Percentiles rank a stretch among this genome's conserved stretches.
Evolutionary conservation across 2,888 invertebrate species (phyloP).

Genomic region (Scaptomyza reducta): DNA sequence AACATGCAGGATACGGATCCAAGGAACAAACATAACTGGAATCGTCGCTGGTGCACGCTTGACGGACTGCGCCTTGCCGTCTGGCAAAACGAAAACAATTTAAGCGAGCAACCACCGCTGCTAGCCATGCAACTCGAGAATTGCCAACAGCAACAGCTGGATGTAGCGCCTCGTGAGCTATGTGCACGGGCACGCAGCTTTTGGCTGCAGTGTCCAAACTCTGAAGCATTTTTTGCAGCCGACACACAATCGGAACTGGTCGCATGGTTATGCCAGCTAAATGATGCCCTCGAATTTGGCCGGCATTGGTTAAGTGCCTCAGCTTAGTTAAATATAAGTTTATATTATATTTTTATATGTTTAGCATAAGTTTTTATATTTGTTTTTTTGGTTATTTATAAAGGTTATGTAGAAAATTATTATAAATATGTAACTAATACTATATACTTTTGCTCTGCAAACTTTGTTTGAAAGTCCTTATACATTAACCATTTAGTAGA

Average conservation of each 20-base stretch:
- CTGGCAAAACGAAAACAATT: constrained; percentile 85
- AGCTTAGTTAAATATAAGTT: not conserved
- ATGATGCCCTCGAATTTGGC: constrained; percentile 83
- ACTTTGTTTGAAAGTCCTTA: not conserved
- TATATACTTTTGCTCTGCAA: constrained; percentile 9
- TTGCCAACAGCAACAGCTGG: constrained; percentile 70
- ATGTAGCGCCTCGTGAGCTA: constrained; percentile 82
- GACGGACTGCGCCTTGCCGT: constrained; percentile 84
- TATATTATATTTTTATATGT: constrained; percentile 31
- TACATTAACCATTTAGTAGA: not conserved
- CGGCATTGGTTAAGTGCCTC: constrained; percentile 83
- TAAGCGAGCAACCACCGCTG: constrained; percentile 80
- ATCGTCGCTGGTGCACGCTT: constrained; percentile 86
- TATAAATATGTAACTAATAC: not conserved
- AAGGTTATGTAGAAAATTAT: not conserved
- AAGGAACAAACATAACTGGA: constrained; percentile 85
- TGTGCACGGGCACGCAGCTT: constrained; percentile 84
- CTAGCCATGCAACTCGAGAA: constrained; percentile 82
- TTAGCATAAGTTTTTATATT: constrained; percentile 24
- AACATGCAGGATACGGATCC: constrained; percentile 85
- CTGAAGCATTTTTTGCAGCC: constrained; percentile 83
- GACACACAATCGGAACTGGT: constrained; percentile 84
- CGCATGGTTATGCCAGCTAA: constrained; percentile 85
- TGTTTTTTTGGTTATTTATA: constrained; percentile 19
- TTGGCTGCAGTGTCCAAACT: constrained; percentile 51